These are phyloP conservation scores for Bombus waltoni DNA, from an alignment of 1,140 invertebrate species.

Conservation along the genomic window DNA sequence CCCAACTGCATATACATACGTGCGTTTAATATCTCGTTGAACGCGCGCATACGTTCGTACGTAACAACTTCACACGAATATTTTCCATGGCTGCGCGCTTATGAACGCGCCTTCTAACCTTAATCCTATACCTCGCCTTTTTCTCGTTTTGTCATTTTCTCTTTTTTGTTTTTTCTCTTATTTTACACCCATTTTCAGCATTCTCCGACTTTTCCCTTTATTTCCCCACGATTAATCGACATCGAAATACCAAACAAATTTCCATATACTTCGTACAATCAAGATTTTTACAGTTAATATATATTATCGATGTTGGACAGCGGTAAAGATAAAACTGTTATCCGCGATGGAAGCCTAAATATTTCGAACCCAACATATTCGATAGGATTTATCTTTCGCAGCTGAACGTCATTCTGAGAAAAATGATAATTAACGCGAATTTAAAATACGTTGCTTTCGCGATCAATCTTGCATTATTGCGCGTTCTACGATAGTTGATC, in stretches of 20 bases:
- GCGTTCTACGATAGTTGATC: not conserved
- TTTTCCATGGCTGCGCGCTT: not conserved
- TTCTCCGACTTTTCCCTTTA: not conserved
- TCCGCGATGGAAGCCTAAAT: not conserved
- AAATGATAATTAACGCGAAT: not conserved
- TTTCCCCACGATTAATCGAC: too few species aligned
- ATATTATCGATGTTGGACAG: not conserved
- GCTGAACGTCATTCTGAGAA: not conserved
- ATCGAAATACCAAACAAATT: not conserved
- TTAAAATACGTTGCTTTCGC: not conserved
- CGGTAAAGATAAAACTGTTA: not conserved
- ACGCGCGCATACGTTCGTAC: not conserved
- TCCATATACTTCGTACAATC: too few species aligned
- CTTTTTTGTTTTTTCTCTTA: rapidly evolving
- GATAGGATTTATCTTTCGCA: not conserved
- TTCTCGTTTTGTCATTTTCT: not conserved
- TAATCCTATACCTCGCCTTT: not conserved
- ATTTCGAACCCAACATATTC: not conserved
- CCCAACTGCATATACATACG: conserved; percentile 72
- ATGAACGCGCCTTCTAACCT: conserved; percentile 18
- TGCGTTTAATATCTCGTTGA: conserved; percentile 71
- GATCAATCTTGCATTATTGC: not conserved
- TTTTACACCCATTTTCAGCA: not conserved
- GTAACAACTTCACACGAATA: not conserved
- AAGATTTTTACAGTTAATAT: too few species aligned